Conservation (phyloP, 2,113 vertebrate species). For the Poeciliopsis retropinna region DNA sequence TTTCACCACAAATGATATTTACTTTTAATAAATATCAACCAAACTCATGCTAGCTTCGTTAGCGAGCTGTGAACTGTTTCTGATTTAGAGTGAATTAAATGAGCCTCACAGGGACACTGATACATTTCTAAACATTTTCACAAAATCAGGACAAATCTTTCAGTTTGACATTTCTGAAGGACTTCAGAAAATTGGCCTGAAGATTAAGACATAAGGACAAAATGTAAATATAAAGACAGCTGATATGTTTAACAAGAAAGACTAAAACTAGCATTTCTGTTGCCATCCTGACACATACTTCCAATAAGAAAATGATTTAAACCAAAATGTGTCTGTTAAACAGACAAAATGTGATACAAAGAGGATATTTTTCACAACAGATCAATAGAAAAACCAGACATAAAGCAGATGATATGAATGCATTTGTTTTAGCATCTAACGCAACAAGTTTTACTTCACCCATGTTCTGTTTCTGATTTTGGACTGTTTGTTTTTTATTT, state of each 20-base stretch:
- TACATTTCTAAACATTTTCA: background rate
- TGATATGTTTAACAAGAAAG: background rate
- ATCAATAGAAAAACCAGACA: background rate
- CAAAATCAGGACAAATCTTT: background rate
- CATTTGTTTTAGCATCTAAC: background rate
- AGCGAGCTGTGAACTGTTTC: background rate
- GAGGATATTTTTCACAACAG: background rate
- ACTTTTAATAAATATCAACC: background rate
- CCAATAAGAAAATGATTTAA: background rate
- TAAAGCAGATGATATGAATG: background rate
- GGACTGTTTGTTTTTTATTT: constrained; percentile 11
- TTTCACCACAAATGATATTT: background rate
- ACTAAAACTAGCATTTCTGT: background rate
- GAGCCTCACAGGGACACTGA: background rate
- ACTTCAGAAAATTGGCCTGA: background rate
- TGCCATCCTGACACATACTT: background rate
- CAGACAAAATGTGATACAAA: too few relatives aligned
- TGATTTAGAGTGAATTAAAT: background rate
- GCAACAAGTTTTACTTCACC: background rate
- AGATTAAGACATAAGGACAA: background rate
- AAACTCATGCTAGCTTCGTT: background rate
- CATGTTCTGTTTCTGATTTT: constrained; percentile 19
- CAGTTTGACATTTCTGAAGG: background rate
- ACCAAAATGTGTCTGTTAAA: background rate
- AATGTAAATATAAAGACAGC: background rate